phyloP scores from a whole-genome alignment of 2,113 vertebrate species.

The Prietella phreatophila region DNA sequence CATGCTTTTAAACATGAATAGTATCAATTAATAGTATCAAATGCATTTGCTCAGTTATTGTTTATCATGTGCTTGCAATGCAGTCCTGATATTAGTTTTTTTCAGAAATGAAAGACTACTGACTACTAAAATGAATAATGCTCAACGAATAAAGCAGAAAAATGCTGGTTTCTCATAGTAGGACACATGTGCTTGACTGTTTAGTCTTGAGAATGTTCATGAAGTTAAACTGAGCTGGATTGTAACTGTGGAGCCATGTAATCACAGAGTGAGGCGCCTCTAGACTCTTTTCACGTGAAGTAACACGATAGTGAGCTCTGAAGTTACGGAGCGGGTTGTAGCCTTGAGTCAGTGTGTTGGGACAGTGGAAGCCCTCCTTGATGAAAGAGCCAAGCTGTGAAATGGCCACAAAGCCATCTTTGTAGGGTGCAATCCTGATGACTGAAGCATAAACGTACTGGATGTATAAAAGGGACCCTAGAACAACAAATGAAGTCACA shows the following conservation, averaged over 20 bases:
- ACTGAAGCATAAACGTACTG: conserved; percentile 72
- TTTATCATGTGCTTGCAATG: not conserved
- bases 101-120: not conserved
- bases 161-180: conserved; percentile 56
- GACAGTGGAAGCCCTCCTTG: conserved; percentile 70
- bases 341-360: conserved; percentile 39
- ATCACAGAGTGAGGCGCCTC: not conserved
- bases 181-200: conserved; percentile 62
- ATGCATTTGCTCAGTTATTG: not conserved
- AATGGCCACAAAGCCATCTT: conserved; percentile 72
- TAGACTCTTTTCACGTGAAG: conserved; percentile 54
- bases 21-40: not conserved
- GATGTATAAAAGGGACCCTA: conserved; percentile 74
- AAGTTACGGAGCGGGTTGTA: conserved; percentile 71
- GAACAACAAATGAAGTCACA: not conserved
- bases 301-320: conserved; percentile 67
- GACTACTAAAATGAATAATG: not conserved
- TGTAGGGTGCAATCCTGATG: conserved; percentile 65
- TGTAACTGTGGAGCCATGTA: conserved; percentile 52
- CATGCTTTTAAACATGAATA: not conserved
- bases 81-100: not conserved
- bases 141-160: not conserved
- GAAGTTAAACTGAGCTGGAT: conserved; percentile 64
- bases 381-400: conserved; percentile 66
- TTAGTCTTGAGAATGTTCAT: conserved; percentile 56